Evolutionary conservation across 2,888 invertebrate species (phyloP).

Genomic region (Fragum sueziense): DNA sequence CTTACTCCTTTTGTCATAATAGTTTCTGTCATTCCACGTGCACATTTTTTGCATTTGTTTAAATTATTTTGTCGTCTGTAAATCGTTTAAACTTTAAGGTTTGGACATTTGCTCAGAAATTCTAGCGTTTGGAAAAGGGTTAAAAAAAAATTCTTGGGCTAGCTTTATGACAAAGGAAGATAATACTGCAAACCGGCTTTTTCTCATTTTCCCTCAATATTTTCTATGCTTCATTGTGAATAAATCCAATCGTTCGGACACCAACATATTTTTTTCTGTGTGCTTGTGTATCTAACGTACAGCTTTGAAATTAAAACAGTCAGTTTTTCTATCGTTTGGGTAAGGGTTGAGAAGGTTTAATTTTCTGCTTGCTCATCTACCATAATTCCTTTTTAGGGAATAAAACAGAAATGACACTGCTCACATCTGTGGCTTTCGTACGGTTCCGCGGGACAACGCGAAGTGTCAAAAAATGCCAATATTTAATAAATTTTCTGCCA

Average conservation of each 20-base stretch:
- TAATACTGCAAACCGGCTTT: not conserved
- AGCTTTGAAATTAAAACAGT: not conserved
- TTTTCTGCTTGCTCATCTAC: not conserved
- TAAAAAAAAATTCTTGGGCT: not conserved
- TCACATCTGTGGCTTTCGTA: not conserved
- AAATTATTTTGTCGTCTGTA: not conserved
- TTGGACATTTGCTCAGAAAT: not conserved
- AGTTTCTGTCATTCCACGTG: not conserved
- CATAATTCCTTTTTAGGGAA: not conserved
- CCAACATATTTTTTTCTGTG: no score
- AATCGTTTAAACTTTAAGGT: not conserved
- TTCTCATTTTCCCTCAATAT: not conserved
- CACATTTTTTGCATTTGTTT: not conserved
- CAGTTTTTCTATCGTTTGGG: not conserved
- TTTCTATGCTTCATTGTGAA: no score
- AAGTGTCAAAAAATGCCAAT: conserved; percentile 19
- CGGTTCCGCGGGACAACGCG: not conserved
- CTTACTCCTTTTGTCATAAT: not conserved
- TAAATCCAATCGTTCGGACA: no score
- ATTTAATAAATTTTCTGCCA: not conserved
- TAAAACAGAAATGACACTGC: not conserved
- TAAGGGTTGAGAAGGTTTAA: not conserved
- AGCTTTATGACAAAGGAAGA: not conserved
- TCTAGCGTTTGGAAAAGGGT: not conserved
- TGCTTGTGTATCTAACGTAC: no score